Evolutionary conservation across 2,888 invertebrate species (phyloP).

Genomic region (Spilarctia lutea): DNA sequence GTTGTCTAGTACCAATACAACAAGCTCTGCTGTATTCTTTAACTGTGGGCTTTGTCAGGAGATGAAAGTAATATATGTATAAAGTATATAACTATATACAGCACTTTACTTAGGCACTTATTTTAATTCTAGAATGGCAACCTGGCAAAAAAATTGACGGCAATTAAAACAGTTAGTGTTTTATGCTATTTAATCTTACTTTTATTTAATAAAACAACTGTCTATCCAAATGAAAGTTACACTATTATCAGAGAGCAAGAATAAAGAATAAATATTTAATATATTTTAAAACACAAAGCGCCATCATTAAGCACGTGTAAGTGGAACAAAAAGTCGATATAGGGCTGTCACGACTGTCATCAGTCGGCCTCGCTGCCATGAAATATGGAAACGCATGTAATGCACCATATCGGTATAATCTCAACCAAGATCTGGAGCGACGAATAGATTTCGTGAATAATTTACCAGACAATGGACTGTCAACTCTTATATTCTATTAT

Average conservation of each 20-base stretch:
- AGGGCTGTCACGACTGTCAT: slow-evolving; percentile 80
- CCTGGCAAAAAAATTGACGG: neutral
- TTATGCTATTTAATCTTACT: neutral
- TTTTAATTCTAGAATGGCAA: neutral
- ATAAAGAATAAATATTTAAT: neutral
- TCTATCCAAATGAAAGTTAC: neutral
- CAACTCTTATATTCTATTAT: slow-evolving; percentile 75
- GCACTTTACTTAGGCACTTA: neutral
- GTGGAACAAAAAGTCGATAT: slow-evolving; percentile 62
- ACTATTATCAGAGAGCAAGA: neutral
- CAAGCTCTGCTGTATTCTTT: no score
- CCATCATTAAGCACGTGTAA: slow-evolving; percentile 60
- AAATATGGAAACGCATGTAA: slow-evolving; percentile 78
- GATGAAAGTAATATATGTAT: neutral
- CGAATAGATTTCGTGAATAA: slow-evolving; percentile 83
- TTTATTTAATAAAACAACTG: neutral
- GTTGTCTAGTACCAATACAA: no score
- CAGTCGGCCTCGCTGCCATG: slow-evolving; percentile 69
- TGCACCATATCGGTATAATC: slow-evolving; percentile 80
- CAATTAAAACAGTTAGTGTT: neutral
- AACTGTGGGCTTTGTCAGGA: neutral
- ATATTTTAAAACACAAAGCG: slow-evolving; percentile 28
- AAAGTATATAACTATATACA: neutral
- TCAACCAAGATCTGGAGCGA: slow-evolving; percentile 76
- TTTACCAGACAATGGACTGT: slow-evolving; percentile 81